Base-by-base conservation (phyloP, 1,140 invertebrate genomes). In the Halyomorpha halys region DNA sequence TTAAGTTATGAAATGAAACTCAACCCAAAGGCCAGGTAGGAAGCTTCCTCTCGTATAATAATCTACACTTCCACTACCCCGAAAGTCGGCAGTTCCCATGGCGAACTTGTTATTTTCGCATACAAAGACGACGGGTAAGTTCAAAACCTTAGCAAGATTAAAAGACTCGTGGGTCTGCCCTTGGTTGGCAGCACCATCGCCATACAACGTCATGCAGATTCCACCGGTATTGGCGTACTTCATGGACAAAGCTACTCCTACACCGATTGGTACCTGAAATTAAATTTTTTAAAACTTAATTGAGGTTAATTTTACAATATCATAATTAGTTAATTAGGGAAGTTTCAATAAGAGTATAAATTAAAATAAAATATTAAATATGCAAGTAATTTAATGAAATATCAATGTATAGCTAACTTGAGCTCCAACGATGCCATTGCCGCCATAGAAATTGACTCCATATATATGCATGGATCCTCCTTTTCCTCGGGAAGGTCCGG, bases 351-450 rank as follows among this genome's bases (percentile, higher is more conserved):
- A n/a, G n/a, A n/a, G n/a, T n/a, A n/a, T n/a, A n/a, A n/a, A n/a
- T n/a, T n/a, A n/a, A n/a, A n/a, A n/a, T n/a, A n/a, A n/a, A n/a
- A n/a, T n/a, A 25, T 16, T 51, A 19, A 49, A 16, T n/a, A 9
- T 44, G 8, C 14, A 61, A 34, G 4, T n/a, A 61, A 51, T 44
- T 30, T 3, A 44, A 19, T 19, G 56, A 59, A 59, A 59, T n/a
- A 23, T 19, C 5, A 19, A 21, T 9, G n/a, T n/a, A n/a, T n/a
- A n/a, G n/a, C 4, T 21, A 72, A 94, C 91, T 80, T 99, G 97
- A 60, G 95, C 95, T 59, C 97, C 97, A 25, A 99, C 97, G 74
- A 99, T 99, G 45, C 97, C 97, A 76, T 98, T 98, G 59, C 97
- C 97, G 68, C 97, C 97, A 73, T 86, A 98, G 76, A 99, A 98